Conservation (phyloP, 2,888 invertebrate species). For the Coleophora flavipennella region DNA sequence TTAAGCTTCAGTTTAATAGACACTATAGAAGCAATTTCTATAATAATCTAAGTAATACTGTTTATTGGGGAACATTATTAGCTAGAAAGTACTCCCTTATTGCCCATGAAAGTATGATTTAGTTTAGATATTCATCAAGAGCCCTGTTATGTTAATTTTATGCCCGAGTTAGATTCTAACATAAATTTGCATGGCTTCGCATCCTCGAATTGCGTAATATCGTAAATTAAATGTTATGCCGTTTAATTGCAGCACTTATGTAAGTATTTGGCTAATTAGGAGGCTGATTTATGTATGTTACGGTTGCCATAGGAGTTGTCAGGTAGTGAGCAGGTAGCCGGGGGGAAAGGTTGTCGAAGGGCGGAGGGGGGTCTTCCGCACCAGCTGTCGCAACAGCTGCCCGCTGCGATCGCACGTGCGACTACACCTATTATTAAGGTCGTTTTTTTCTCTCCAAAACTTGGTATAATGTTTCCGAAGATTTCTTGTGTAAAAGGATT, state of each 20-base stretch:
- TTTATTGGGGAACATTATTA: not conserved
- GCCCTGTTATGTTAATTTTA: not conserved
- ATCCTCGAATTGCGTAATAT: slow-evolving; percentile 12
- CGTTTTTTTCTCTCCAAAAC: slow-evolving; percentile 35
- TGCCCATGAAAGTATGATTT: not conserved
- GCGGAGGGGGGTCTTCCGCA: slow-evolving; percentile 40
- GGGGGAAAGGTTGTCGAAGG: slow-evolving; percentile 21
- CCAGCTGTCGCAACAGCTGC: slow-evolving; percentile 69
- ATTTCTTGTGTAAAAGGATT: slow-evolving; percentile 16
- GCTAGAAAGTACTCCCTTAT: not conserved
- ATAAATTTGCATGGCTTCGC: slow-evolving; percentile 5
- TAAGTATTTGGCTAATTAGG: slow-evolving; percentile 19
- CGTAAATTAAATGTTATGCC: slow-evolving; percentile 16
- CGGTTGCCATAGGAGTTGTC: slow-evolving; percentile 21
- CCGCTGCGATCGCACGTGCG: slow-evolving; percentile 56
- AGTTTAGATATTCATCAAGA: too few relatives aligned
- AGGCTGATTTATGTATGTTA: slow-evolving; percentile 18
- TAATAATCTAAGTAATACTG: too few relatives aligned
- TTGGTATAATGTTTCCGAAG: slow-evolving; percentile 42
- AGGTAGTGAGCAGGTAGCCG: slow-evolving; percentile 46
- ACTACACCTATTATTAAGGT: slow-evolving; percentile 58
- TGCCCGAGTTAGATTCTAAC: not conserved
- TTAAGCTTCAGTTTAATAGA: slow-evolving; percentile 8
- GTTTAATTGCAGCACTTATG: slow-evolving; percentile 20
- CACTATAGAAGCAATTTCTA: too few relatives aligned